Evolutionary conservation across 1,140 invertebrate species (phyloP).

Genomic region (Drosophila aff.): DNA sequence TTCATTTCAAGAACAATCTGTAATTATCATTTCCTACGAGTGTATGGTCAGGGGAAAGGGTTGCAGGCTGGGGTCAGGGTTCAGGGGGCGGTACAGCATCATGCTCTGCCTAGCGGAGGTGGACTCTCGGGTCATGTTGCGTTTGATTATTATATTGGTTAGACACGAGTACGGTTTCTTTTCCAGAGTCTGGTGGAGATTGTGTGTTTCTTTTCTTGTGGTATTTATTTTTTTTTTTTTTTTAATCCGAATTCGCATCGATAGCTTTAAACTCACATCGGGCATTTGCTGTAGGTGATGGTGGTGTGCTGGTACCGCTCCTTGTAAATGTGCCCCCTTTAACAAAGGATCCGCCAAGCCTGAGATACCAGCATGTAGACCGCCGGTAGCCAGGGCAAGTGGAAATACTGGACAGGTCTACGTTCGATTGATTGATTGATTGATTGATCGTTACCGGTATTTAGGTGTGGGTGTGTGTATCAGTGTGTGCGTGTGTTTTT

Average conservation of each 20-base stretch:
- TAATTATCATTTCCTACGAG: slow-evolving; percentile 13
- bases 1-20: neutral
- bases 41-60: neutral
- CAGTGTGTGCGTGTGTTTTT: slow-evolving; percentile 19
- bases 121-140: slow-evolving; percentile 27
- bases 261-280: slow-evolving; percentile 85
- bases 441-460: slow-evolving; percentile 28
- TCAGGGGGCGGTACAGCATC: slow-evolving; percentile 25
- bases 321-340: slow-evolving; percentile 92
- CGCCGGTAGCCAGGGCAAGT: slow-evolving; percentile 85
- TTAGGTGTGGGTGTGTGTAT: slow-evolving; percentile 18
- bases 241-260: slow-evolving; percentile 39
- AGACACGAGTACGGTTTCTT: slow-evolving; percentile 40
- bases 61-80: slow-evolving; percentile 16
- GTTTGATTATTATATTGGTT: slow-evolving; percentile 38
- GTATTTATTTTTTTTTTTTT: slow-evolving; percentile 30
- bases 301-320: slow-evolving; percentile 91
- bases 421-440: slow-evolving; percentile 38
- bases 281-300: slow-evolving; percentile 88
- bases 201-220: slow-evolving; percentile 21
- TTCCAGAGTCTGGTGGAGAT: slow-evolving; percentile 26
- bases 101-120: slow-evolving; percentile 42
- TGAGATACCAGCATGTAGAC: slow-evolving; percentile 86
- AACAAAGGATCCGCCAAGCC: slow-evolving; percentile 90
- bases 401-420: slow-evolving; percentile 85